Conservation (phyloP, 2,113 vertebrate species). For the Coryphaenoides rupestris region DNA sequence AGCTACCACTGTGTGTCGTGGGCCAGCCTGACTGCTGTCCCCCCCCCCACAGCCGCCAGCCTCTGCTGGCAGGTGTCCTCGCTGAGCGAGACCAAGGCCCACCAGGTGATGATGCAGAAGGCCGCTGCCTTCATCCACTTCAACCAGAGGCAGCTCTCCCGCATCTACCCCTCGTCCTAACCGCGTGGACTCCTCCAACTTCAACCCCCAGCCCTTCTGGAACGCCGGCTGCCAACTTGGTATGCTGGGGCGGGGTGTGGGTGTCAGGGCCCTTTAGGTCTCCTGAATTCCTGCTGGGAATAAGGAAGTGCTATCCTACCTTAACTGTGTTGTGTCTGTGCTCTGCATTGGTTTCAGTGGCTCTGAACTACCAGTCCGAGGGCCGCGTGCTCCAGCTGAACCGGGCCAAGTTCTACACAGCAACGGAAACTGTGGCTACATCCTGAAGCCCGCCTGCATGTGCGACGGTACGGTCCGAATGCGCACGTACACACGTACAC, state of each 20-base stretch:
- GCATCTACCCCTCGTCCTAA: slow-evolving; percentile 96
- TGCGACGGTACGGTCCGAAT: slow-evolving; percentile 79
- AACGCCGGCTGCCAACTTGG: slow-evolving; percentile 93
- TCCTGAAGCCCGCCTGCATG: slow-evolving; percentile 91
- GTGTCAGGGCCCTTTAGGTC: no score
- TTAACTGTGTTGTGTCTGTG: no score
- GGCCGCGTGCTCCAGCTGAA: slow-evolving; percentile 94
- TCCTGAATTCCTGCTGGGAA: no score
- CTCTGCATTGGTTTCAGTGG: slow-evolving; percentile 72
- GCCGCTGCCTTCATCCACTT: slow-evolving; percentile 81
- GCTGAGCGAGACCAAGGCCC: slow-evolving; percentile 93
- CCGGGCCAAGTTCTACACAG: slow-evolving; percentile 89
- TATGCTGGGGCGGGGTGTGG: slow-evolving; percentile 61
- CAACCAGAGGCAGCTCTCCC: slow-evolving; percentile 93
- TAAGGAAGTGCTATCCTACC: no score
- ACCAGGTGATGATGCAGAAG: slow-evolving; percentile 94
- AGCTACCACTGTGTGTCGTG: no score
- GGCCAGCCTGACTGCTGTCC: no score
- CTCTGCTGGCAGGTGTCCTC: slow-evolving; percentile 96
- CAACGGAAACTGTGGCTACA: slow-evolving; percentile 95
- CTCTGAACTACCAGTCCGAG: slow-evolving; percentile 96
- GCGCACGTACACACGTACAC: no score
- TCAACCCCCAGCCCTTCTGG: slow-evolving; percentile 98
- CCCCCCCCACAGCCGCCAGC: slow-evolving; percentile 57
- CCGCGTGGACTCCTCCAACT: slow-evolving; percentile 96